Percentiles rank a stretch among this genome's conserved stretches.
phyloP scores from a whole-genome alignment of 2,888 invertebrate species.

The Nebria brevicollis region DNA sequence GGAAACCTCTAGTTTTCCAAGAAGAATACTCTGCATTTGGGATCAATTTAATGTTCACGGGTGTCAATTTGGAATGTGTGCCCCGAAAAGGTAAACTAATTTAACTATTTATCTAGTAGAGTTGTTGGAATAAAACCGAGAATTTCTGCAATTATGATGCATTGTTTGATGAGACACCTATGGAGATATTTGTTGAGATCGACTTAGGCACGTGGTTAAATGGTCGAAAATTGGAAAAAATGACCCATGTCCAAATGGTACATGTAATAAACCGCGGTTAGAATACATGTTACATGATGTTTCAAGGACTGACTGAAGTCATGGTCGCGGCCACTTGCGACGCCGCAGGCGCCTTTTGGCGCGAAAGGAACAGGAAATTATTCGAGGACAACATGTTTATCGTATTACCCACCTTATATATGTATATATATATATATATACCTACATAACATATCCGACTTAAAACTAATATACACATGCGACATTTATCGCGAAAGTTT shows the following conservation, averaged over 20 bases:
- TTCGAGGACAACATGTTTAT: constrained; percentile 56
- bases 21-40: too few species aligned
- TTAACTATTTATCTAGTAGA: too few species aligned
- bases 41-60: too few species aligned
- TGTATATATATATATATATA: constrained; percentile 37
- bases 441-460: constrained; percentile 9
- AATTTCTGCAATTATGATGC: too few species aligned
- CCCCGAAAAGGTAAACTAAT: too few species aligned
- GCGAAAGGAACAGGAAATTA: constrained; percentile 56
- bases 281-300: background rate
- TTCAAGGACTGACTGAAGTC: background rate
- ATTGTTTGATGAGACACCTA: too few species aligned
- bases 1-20: too few species aligned
- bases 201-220: too few species aligned
- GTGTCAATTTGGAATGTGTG: too few species aligned
- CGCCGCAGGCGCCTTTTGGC: constrained; percentile 51
- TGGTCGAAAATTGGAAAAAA: too few species aligned
- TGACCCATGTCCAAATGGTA: background rate
- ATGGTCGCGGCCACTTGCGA: constrained; percentile 30
- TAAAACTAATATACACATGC: background rate
- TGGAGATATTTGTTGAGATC: too few species aligned
- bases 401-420: constrained; percentile 51
- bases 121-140: too few species aligned
- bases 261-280: background rate
- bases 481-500: background rate